Evolutionary conservation across 2,797 vertebrate species (phyloP), one percentile per base, ranked within the genome.

Genomic region (Amblyraja radiata): DNA sequence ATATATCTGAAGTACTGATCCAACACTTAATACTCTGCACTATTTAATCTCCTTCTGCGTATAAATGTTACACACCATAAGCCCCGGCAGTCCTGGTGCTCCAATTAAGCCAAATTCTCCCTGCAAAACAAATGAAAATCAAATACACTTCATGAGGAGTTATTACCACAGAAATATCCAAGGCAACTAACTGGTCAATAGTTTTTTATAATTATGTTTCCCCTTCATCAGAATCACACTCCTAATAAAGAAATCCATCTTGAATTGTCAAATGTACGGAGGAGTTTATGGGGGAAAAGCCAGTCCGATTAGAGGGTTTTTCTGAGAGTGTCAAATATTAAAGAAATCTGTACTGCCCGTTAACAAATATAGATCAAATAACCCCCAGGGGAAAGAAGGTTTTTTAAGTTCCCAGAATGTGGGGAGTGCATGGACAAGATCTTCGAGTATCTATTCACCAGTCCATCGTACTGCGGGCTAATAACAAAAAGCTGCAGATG

Each of bases 31-130:
- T 16, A 88, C 84, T 68, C 28, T 16, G n/a, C 0, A 21, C 84
- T 76, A 21, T 73, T 74, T 58, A 92, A 54, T 92, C 73, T 23
- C 81, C 68, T 18, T 11, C 7, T 39, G 39, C 32, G 58, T 63
- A 88, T 9, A 81, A 78, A 91, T 18, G n/a, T 78, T 25, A 93
- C 97, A 96, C 94, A 97, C 97, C 95, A 6, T 2, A 21, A 94
- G 93, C 71, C 97, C 97, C 0, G 94, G 73, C 93, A 95, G 95
- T 93, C 97, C 97, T 0, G 93, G 95, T 63, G 94, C n/a, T 78
- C 96, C 97, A 90, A 94, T 94, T 78, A 95, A 93, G 21, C 97
- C 97, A 79, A 61, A 73, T 93, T 97, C 95, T 68, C 97, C 97
- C 97, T 97, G 93, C 13, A 94, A 76, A 63, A 94, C 86, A 92